A percentile compares a stretch with the other conserved stretches of the same genome.
These are phyloP conservation scores for Hemibagrus guttatus DNA, from an alignment of 2,797 vertebrate genomes.

Conservation along the genomic window DNA sequence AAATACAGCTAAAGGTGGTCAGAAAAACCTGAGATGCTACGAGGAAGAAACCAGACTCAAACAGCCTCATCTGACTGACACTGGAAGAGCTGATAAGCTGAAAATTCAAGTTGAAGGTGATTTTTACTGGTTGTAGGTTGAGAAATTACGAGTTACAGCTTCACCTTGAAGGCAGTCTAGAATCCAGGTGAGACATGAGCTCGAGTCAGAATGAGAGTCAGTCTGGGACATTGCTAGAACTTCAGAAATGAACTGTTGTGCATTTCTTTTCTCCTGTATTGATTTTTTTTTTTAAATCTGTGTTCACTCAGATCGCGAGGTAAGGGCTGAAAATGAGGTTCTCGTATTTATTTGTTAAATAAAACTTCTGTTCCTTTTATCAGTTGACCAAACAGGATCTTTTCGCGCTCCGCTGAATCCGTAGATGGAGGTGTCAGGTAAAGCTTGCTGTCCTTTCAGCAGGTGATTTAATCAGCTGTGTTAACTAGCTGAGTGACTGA, in stretches of 20 bases:
- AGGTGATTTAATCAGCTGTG: conserved; percentile 50
- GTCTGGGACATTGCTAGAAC: neutral
- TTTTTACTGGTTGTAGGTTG: neutral
- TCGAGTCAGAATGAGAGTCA: neutral
- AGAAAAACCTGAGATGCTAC: too few species aligned
- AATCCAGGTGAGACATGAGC: neutral
- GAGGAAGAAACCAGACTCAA: too few species aligned
- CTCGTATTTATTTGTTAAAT: neutral
- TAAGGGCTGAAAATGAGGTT: neutral
- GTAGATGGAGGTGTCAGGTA: conserved; percentile 55
- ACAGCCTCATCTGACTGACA: too few species aligned
- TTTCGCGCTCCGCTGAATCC: conserved; percentile 49
- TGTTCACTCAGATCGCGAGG: neutral
- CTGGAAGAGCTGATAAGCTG: neutral
- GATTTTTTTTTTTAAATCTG: too few species aligned
- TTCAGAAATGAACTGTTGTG: neutral
- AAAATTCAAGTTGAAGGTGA: neutral
- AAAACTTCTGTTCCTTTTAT: conserved; percentile 36
- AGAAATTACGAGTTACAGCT: neutral
- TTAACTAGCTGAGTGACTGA: conserved; percentile 60
- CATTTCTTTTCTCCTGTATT: neutral
- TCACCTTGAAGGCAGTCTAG: neutral
- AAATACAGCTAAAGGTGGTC: too few species aligned
- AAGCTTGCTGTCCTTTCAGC: conserved; percentile 54
- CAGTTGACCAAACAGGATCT: conserved; percentile 43